Evolutionary conservation across 2,888 invertebrate genomes (phyloP).

Genomic region (Philhelius pedissequus): DNA sequence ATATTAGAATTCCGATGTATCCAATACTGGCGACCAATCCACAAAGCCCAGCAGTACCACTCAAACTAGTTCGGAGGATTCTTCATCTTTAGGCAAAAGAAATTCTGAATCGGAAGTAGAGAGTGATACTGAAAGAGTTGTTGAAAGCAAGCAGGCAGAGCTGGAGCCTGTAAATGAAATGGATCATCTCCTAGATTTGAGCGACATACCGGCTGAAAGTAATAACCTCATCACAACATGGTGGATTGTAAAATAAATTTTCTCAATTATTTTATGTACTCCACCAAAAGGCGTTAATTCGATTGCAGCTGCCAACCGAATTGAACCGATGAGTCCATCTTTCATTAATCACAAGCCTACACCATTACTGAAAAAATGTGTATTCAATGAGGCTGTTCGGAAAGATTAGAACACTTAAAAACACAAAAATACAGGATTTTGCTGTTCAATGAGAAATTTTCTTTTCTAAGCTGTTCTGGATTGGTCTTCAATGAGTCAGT

Average conservation of each 20-base stretch:
- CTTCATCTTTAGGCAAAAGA: conserved; percentile 44
- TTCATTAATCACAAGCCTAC: conserved; percentile 82
- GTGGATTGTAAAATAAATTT: conserved; percentile 81
- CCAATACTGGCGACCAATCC: conserved; percentile 74
- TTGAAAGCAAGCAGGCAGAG: conserved; percentile 64
- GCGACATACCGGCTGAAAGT: conserved; percentile 85
- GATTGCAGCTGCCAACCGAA: conserved; percentile 73
- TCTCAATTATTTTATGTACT: conserved; percentile 46
- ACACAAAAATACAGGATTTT: too few relatives aligned
- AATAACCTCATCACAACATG: conserved; percentile 90
- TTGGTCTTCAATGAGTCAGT: too few relatives aligned
- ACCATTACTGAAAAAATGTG: conserved; percentile 87
- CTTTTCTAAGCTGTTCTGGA: too few relatives aligned
- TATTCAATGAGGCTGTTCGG: too few relatives aligned
- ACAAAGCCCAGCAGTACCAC: conserved; percentile 67
- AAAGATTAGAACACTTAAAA: too few relatives aligned
- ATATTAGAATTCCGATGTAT: conserved; percentile 45
- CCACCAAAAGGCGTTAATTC: conserved; percentile 71
- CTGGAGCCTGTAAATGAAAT: conserved; percentile 82
- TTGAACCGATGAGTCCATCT: conserved; percentile 82
- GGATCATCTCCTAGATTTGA: conserved; percentile 91
- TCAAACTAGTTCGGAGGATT: conserved; percentile 48
- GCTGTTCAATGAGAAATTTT: too few relatives aligned
- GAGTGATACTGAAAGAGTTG: conserved; percentile 72
- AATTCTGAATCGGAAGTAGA: conserved; percentile 60